phyloP scores from a whole-genome alignment of 2,888 invertebrate species.

The Dryobota labecula region DNA sequence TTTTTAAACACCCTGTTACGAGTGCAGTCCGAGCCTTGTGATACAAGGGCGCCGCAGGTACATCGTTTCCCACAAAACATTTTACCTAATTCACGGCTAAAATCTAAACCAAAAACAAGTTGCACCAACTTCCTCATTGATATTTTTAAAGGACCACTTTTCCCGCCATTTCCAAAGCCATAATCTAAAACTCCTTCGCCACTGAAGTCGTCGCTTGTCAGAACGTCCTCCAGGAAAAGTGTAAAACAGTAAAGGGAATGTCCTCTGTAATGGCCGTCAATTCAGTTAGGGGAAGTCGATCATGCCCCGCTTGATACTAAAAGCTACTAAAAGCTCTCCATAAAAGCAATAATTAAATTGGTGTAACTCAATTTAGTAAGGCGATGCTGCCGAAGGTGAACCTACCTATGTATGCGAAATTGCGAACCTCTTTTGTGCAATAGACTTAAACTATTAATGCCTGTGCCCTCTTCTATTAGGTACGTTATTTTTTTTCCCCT shows the following conservation, averaged over 20 bases:
- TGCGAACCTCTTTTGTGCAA: slow-evolving; percentile 59
- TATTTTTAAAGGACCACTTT: slow-evolving; percentile 7
- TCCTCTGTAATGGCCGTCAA: slow-evolving; percentile 84
- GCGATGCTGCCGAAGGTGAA: slow-evolving; percentile 83
- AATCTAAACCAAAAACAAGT: slow-evolving; percentile 15
- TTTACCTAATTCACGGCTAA: background rate
- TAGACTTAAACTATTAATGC: slow-evolving; percentile 57
- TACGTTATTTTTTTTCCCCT: slow-evolving; percentile 18
- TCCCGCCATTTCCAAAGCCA: slow-evolving; percentile 8
- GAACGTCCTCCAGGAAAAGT: slow-evolving; percentile 56
- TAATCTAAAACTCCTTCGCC: slow-evolving; percentile 37
- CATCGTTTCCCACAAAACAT: background rate
- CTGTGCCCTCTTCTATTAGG: slow-evolving; percentile 9
- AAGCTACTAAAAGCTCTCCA: slow-evolving; percentile 91
- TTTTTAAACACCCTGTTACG: too few relatives aligned
- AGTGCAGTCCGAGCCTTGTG: too few relatives aligned
- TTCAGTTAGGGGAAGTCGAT: slow-evolving; percentile 89
- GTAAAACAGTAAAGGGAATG: slow-evolving; percentile 75
- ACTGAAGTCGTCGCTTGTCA: slow-evolving; percentile 39
- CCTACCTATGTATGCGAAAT: slow-evolving; percentile 58
- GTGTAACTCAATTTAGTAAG: slow-evolving; percentile 89
- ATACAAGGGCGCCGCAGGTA: too few relatives aligned
- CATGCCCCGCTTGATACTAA: slow-evolving; percentile 88
- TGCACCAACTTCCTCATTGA: background rate
- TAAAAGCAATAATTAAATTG: slow-evolving; percentile 91